Base-by-base conservation (phyloP, 1,140 invertebrate species). In the Panagrolaimus sp. region DNA sequence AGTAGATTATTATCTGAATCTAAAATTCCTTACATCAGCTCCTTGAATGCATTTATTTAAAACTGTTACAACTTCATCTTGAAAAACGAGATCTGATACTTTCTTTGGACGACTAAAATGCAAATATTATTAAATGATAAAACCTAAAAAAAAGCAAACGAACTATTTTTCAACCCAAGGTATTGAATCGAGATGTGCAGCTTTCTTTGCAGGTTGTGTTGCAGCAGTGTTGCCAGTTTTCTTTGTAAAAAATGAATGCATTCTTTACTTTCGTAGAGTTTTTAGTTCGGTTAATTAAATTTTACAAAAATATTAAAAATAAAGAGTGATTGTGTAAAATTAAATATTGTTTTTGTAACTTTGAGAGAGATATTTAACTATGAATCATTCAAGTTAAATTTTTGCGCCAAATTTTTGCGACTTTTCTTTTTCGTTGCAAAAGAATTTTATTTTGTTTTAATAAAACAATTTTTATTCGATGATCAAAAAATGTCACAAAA, bases 71-170 rank as follows among this genome's bases (percentile, higher is more conserved):
- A 96, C 94, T 86, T 99, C 96, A 44, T 89, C 89, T 86, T 99
- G 96, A 84, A 94, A 92, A 3, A 96, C 93, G 55, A 99, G 91
- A 84, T 98, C 94, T 71, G 95, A 90, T 1, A 99, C 91, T 44
- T 89, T 93, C 83, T 89, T 90, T 0, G 96, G 96, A 1, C 96
- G 90, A 79, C 91, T 93, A 78, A 77, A 86, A 85, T 74, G 63
- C 28, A 62, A 43, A 47, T 76, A 43, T 74, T 65, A n/a, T 58
- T 58, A 58, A 58, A 58, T 46, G 71, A 8, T 43, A 9, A 70
- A 48, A 46, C 45, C 46, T 64, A 55, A 46, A 12, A 44, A 45
- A 65, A 62, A 5, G 17, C 52, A 70, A 43, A 83, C 9, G 14
- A 24, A 14, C 82, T 83, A 83, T 83, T 83, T 83, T 67, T 83